Percentiles rank a stretch among this genome's conserved stretches.
Conservation (phyloP, 2,888 invertebrate species). For the Merodon equestris region DNA sequence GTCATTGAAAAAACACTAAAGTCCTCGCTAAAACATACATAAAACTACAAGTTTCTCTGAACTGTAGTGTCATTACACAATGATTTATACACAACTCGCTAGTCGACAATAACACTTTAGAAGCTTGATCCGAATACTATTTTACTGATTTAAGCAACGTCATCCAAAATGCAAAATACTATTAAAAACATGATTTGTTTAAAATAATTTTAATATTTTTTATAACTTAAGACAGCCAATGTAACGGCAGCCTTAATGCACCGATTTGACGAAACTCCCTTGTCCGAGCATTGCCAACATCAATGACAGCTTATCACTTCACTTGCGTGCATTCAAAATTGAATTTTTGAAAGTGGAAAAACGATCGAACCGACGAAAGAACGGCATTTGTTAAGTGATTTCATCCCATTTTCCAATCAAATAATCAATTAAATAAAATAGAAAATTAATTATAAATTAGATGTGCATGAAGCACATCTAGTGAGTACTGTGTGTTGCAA, state of each 20-base stretch:
- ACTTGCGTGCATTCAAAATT: slow-evolving; percentile 44
- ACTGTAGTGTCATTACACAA: too few relatives aligned
- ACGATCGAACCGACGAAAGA: slow-evolving; percentile 65
- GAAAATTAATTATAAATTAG: neutral
- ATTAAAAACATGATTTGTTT: too few relatives aligned
- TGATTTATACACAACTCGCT: too few relatives aligned
- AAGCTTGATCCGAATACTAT: too few relatives aligned
- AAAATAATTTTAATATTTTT: too few relatives aligned
- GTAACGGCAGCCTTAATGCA: slow-evolving; percentile 3
- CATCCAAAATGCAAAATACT: too few relatives aligned
- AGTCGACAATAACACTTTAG: too few relatives aligned
- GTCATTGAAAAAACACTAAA: too few relatives aligned
- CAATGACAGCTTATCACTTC: slow-evolving; percentile 38
- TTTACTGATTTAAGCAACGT: too few relatives aligned
- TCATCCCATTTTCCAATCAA: slow-evolving; percentile 9
- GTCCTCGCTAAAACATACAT: too few relatives aligned
- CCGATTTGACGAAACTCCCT: slow-evolving; percentile 27
- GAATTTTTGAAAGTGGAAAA: slow-evolving; percentile 60
- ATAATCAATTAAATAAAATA: slow-evolving; percentile 15
- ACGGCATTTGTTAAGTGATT: slow-evolving; percentile 56
- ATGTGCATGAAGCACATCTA: slow-evolving; percentile 1
- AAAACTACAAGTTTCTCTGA: too few relatives aligned
- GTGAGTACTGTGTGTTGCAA: slow-evolving; percentile 3
- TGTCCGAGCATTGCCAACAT: slow-evolving; percentile 51
- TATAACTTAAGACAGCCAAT: slow-evolving; percentile 3